Percentiles rank a stretch among this genome's conserved stretches.
phyloP scores from a whole-genome alignment of 1,140 invertebrate species.

The Solenopsis invicta region DNA sequence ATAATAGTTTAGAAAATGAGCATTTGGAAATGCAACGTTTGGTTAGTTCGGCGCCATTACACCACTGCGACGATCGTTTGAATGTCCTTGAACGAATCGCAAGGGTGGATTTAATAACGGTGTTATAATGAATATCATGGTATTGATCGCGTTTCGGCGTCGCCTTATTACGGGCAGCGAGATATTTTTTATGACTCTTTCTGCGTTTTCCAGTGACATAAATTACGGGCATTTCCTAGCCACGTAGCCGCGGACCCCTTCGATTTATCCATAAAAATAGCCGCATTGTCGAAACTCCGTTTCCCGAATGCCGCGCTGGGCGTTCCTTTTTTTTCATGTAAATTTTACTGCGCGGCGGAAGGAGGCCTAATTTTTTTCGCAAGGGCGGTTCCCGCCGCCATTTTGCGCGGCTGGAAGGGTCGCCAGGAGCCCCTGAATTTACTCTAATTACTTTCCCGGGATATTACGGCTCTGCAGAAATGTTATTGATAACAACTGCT shows the following conservation, averaged over 20 bases:
- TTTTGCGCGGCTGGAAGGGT: slow-evolving; percentile 82
- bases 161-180: slow-evolving; percentile 57
- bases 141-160: slow-evolving; percentile 53
- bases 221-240: slow-evolving; percentile 74
- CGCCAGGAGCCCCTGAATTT: slow-evolving; percentile 81
- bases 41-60: slow-evolving; percentile 23
- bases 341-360: slow-evolving; percentile 80
- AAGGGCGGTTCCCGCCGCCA: slow-evolving; percentile 83
- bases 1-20: not conserved
- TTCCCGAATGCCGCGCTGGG: slow-evolving; percentile 74
- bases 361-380: slow-evolving; percentile 82
- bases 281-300: slow-evolving; percentile 76
- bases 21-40: slow-evolving; percentile 6
- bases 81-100: slow-evolving; percentile 19
- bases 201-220: slow-evolving; percentile 74
- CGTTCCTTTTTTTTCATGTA: slow-evolving; percentile 79
- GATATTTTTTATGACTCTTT: slow-evolving; percentile 66
- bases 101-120: slow-evolving; percentile 34
- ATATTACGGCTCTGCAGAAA: slow-evolving; percentile 80
- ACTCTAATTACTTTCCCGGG: slow-evolving; percentile 84
- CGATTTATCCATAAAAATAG: slow-evolving; percentile 75
- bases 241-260: slow-evolving; percentile 66
- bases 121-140: slow-evolving; percentile 40
- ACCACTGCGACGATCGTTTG: not conserved
- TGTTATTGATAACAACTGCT: slow-evolving; percentile 83